Evolutionary conservation across 2,888 invertebrate genomes (phyloP).

Genomic region (Hirtodrosophila confusa): DNA sequence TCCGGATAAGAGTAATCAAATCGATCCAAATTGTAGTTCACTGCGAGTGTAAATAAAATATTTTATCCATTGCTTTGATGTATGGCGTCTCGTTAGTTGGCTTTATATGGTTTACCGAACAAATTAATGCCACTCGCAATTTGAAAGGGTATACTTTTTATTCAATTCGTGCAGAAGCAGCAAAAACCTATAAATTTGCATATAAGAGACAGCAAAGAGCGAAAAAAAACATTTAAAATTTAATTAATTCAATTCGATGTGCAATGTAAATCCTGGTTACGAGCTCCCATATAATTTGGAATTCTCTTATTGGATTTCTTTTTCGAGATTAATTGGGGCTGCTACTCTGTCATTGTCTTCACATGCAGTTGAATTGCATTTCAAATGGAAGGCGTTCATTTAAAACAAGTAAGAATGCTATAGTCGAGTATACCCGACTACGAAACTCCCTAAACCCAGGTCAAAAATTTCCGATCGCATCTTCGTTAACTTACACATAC

Average conservation of each 20-base stretch:
- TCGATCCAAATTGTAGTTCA: too few species aligned
- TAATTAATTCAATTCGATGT: slow-evolving; percentile 69
- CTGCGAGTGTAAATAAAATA: not conserved
- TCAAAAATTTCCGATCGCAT: too few species aligned
- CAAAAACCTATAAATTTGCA: slow-evolving; percentile 67
- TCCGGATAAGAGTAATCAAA: too few species aligned
- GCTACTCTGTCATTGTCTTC: slow-evolving; percentile 43
- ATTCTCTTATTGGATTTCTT: slow-evolving; percentile 22
- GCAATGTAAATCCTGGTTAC: slow-evolving; percentile 17
- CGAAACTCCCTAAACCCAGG: too few species aligned
- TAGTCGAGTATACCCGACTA: too few species aligned
- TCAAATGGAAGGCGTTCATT: slow-evolving; percentile 40
- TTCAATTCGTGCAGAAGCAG: slow-evolving; percentile 37
- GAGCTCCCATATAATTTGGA: slow-evolving; percentile 47
- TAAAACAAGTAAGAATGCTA: too few species aligned
- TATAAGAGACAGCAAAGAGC: slow-evolving; percentile 42
- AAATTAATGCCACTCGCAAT: slow-evolving; percentile 31
- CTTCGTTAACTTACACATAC: too few species aligned
- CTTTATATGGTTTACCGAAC: slow-evolving; percentile 1
- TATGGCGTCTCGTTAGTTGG: slow-evolving; percentile 18
- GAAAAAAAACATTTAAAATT: slow-evolving; percentile 58
- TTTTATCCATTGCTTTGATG: not conserved
- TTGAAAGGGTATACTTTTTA: slow-evolving; percentile 53
- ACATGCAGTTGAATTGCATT: slow-evolving; percentile 45
- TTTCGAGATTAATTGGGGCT: slow-evolving; percentile 13